Evolutionary conservation across 2,113 vertebrate genomes (phyloP), one percentile per base, ranked within the genome.

Genomic region (Ptychochromis oligacanthus): DNA sequence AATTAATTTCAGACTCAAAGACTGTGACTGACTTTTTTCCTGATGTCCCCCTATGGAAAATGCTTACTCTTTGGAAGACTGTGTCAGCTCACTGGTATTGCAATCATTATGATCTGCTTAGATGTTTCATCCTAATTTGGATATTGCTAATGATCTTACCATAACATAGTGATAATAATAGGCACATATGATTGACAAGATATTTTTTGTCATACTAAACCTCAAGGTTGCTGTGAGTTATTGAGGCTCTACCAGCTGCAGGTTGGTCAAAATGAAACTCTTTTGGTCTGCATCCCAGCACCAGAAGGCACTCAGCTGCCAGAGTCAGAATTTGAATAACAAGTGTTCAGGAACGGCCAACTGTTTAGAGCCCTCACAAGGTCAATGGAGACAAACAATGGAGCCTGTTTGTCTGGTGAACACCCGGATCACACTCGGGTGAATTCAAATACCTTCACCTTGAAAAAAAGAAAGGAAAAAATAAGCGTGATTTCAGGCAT

Each of bases 291-390:
- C 49, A 65, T 80, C 88, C 82, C 90, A 61, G 84, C 83, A 79
- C 80, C 88, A 91, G 89, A 89, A 78, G 88, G 89, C 89, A 59
- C 91, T 82, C 86, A 31, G 81, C 28, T 80, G 81, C 55, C 67
- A 89, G 86, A 88, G 90, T 86, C 89, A 87, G 75, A 91, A 94
- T 95, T 93, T 94, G 89, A 95, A 95, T 94, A 90, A 93, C 91
- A 94, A 95, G 87, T 89, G 84, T 88, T 89, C 60, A 79, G 88
- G 88, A 95, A 92, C 87, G 87, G 55, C 91, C 93, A 93, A 95
- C 89, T 94, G 93, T 93, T 93, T 89, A 75, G 90, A 87, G 85
- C 77, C 88, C 84, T 75, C 77, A 59, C 89, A 91, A 90, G 92
- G 89, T 92, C 91, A 89, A 46, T 0, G 77, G 46, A 20, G 80